Percentiles rank a stretch among this genome's conserved stretches.
Conservation (phyloP, 2,888 invertebrate species). For the Apoda limacodes region DNA sequence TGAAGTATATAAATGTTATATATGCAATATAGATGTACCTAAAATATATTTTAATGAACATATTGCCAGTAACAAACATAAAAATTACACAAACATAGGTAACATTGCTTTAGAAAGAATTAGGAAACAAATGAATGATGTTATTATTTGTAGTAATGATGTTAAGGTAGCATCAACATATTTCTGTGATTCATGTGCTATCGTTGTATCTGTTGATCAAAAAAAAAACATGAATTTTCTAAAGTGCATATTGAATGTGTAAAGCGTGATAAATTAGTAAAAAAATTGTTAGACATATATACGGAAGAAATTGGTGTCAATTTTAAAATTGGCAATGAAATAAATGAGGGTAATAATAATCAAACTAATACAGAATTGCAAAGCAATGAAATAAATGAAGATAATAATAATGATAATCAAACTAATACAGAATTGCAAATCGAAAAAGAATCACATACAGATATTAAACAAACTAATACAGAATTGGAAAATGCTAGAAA, state of each 20-base stretch:
- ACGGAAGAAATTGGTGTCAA: conserved; percentile 3
- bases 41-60: conserved; percentile 23
- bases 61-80: conserved; percentile 24
- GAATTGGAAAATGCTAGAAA: too few relatives aligned
- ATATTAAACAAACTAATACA: conserved; percentile 6
- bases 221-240: conserved; percentile 20
- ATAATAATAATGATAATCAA: conserved; percentile 1
- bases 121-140: conserved; percentile 18
- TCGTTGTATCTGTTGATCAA: conserved; percentile 14
- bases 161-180: conserved; percentile 17
- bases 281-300: conserved; percentile 19
- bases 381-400: background rate
- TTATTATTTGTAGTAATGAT: conserved; percentile 3
- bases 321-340: background rate
- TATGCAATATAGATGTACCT: conserved; percentile 30
- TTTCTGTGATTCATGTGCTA: conserved; percentile 25
- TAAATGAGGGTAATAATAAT: too few relatives aligned
- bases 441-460: conserved; percentile 6
- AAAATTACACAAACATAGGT: conserved; percentile 21
- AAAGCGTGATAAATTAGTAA: conserved; percentile 19
- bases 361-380: too few relatives aligned
- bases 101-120: conserved; percentile 23
- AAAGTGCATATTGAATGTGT: conserved; percentile 21
- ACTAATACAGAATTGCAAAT: background rate
- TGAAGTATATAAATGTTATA: conserved; percentile 22